Evolutionary conservation across 2,888 invertebrate genomes (phyloP), one percentile per base, ranked within the genome.

Genomic region (Notodonta ziczac): DNA sequence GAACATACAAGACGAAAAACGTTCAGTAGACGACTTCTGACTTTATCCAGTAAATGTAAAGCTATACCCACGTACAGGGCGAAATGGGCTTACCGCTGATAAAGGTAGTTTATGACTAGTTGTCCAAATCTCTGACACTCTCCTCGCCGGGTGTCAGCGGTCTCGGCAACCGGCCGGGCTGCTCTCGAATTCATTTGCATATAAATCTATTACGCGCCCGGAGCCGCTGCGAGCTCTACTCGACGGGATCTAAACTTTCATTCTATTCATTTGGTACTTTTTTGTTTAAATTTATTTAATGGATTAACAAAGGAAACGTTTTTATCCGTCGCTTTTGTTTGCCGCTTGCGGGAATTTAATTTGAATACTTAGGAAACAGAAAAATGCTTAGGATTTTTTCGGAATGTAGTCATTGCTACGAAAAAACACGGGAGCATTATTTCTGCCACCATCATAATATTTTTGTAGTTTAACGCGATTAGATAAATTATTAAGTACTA

Each of bases 281-380:
- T 75, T 70, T 74, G 62, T 63, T 65, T 60, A 67, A 71, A 76
- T 73, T 73, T 63, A 69, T 65, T 66, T 76, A 66, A 71, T 69
- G 60, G 65, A 70, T 70, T 76, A 76, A 69, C 71, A 73, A 74
- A 66, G 55, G 63, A 68, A 63, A 66, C 66, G 65, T 66, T 75
- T 76, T 70, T 73, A 58, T 52, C 39, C 62, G 58, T 57, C 56
- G 65, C 63, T 63, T 69, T 74, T 66, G 72, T 72, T 72, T 66
- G 63, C 60, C 66, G 66, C 61, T 67, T 62, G 67, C 58, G 62
- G 67, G 65, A 60, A 56, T 67, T 67, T 63, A 61, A 73, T 73
- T 70, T 71, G 67, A 73, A 71, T 73, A 67, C 65, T 56, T 60
- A 35, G 10, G 60, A 16, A 40, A 55, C 0, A 12, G 16, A 55